phyloP scores from a whole-genome alignment of 2,797 vertebrate genomes.

The Pseudocheirus occidentalis region DNA sequence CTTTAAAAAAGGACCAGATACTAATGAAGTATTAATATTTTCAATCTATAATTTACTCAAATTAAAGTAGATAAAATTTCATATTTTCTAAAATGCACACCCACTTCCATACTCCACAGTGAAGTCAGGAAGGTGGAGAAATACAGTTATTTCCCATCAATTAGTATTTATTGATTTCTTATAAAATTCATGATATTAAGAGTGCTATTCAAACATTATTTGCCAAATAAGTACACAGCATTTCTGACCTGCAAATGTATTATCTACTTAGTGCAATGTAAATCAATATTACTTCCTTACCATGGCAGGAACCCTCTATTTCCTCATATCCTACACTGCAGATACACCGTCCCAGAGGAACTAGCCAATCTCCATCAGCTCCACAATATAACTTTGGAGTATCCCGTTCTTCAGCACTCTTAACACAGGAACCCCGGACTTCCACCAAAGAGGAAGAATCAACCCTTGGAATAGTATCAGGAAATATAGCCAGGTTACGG shows the following conservation, averaged over 20 bases:
- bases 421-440: constrained; percentile 94
- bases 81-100: neutral
- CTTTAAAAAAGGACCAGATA: constrained; percentile 7
- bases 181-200: neutral
- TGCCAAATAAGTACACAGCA: constrained; percentile 5
- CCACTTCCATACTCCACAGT: neutral
- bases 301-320: constrained; percentile 91
- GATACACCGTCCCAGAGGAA: constrained; percentile 94
- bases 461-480: constrained; percentile 95
- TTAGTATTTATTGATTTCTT: constrained; percentile 7
- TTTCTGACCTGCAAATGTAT: neutral
- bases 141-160: neutral
- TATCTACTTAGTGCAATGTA: constrained; percentile 10
- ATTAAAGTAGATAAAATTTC: neutral
- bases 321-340: constrained; percentile 95
- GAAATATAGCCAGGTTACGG: constrained; percentile 94
- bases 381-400: constrained; percentile 96
- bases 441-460: constrained; percentile 97
- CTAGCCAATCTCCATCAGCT: constrained; percentile 97
- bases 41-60: neutral
- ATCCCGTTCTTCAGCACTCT: constrained; percentile 94
- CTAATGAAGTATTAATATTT: neutral
- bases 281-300: constrained; percentile 84
- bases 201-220: neutral
- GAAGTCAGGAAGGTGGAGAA: neutral